Evolutionary conservation across 2,888 invertebrate genomes (phyloP).

Genomic region (Stenodema calcarata): DNA sequence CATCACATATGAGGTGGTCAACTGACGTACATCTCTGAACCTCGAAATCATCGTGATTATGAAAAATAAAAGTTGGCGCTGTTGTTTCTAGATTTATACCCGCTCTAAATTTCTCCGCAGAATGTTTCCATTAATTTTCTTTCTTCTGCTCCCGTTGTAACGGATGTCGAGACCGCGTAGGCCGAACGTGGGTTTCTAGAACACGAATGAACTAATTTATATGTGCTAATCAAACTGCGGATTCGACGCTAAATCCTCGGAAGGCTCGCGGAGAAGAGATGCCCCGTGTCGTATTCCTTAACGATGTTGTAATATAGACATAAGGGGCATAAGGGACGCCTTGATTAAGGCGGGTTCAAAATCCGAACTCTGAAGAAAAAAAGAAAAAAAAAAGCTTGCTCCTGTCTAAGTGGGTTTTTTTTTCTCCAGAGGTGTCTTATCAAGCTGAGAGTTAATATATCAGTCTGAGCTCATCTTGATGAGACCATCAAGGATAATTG

Average conservation of each 20-base stretch:
- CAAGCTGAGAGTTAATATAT: background rate
- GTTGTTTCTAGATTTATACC: background rate
- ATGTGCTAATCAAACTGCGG: constrained; percentile 10
- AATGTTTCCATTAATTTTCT: background rate
- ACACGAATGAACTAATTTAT: constrained; percentile 9
- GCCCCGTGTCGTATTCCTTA: background rate
- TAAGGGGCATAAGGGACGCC: background rate
- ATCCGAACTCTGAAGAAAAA: background rate
- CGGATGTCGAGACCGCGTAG: background rate
- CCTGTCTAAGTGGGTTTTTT: background rate
- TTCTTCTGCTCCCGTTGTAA: background rate
- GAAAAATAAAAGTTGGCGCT: background rate
- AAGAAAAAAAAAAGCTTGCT: background rate
- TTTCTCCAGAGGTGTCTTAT: background rate
- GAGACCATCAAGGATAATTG: background rate
- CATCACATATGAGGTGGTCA: no score
- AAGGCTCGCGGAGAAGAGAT: background rate
- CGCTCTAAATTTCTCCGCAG: background rate
- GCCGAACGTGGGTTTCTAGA: background rate
- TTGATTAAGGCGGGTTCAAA: background rate
- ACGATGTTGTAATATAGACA: background rate
- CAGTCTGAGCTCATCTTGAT: background rate
- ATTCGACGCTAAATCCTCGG: background rate
- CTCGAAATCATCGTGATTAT: background rate
- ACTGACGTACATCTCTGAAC: no score